Conservation (phyloP, 2,797 vertebrate species). For the Xenentodon cancila region DNA sequence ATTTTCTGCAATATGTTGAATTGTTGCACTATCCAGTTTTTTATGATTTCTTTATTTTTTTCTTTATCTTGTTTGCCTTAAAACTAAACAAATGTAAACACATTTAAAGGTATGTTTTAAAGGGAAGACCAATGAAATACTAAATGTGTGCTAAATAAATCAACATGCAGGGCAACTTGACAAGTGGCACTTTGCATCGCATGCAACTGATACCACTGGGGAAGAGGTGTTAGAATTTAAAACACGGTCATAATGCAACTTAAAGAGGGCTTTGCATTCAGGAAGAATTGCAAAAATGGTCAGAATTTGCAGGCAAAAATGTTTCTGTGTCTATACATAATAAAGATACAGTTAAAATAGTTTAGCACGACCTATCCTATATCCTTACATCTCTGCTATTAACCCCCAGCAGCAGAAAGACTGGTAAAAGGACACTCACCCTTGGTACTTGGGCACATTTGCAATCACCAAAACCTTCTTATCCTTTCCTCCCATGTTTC, state of each 20-base stretch:
- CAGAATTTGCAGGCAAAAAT: background rate
- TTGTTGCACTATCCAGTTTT: background rate
- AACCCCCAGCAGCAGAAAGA: background rate
- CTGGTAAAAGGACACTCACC: constrained; percentile 78
- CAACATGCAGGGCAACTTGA: constrained; percentile 36
- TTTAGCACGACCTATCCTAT: no score
- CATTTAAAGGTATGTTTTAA: no score
- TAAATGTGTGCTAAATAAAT: constrained; percentile 32
- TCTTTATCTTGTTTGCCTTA: background rate
- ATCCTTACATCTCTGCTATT: no score
- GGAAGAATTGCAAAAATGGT: constrained; percentile 22
- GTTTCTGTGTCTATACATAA: background rate
- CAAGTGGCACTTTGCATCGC: constrained; percentile 47
- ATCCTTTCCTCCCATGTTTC: constrained; percentile 89
- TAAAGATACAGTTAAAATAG: background rate
- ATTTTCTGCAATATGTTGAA: background rate
- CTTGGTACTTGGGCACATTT: constrained; percentile 76
- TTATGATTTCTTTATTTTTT: background rate
- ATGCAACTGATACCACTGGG: constrained; percentile 46
- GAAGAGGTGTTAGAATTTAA: constrained; percentile 69
- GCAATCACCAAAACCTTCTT: constrained; percentile 83
- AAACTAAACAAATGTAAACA: no score
- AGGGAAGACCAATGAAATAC: background rate
- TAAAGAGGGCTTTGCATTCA: constrained; percentile 38
- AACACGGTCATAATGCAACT: constrained; percentile 48